Evolutionary conservation across 2,888 invertebrate species (phyloP), one percentile per base, ranked within the genome.

Genomic region (Clostera curtula): DNA sequence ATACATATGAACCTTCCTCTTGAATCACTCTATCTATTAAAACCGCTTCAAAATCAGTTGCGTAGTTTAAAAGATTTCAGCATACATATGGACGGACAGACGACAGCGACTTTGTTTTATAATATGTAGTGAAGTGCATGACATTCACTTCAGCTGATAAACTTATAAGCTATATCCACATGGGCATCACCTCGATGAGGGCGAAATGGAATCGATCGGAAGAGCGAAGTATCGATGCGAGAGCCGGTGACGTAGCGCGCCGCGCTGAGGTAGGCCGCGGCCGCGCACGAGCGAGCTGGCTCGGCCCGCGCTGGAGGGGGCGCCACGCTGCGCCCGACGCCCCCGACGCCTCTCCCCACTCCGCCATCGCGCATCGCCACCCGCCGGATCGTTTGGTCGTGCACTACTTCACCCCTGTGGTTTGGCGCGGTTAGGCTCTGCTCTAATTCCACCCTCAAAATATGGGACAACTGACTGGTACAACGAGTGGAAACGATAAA

Each of bases 171-270:
- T n/a, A n/a, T n/a, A n/a, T 5, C 8, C 12, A 22, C 16, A 17
- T 19, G 12, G 9, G 9, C 18, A 40, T 32, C 47, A 79, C 82
- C 74, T 45, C 68, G 59, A 37, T 74, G 71, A 9, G 75, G 36
- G 12, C 70, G 63, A 11, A 73, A 49, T n/a, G 72, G 63, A n/a
- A 77, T 47, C 31, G 71, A 56, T 5, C 73, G 73, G 51, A 85
- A 84, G 24, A 85, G 60, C 6, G 83, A 72, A 3, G 83, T 83
- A 54, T 84, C 84, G 37, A 83, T 75, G 22, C 79, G 59, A 4
- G 76, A 79, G 34, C 93, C 93, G 36, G 92, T 90, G 44, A 93
- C 88, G 70, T 93, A 94, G 55, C 94, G 87, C 43, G 93, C 89
- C 40, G 93, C 90, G 42, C 89, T 88, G 40, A 94, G 72, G 73